phyloP scores from a whole-genome alignment of 2,113 vertebrate species.

The Microtus ochrogaster region DNA sequence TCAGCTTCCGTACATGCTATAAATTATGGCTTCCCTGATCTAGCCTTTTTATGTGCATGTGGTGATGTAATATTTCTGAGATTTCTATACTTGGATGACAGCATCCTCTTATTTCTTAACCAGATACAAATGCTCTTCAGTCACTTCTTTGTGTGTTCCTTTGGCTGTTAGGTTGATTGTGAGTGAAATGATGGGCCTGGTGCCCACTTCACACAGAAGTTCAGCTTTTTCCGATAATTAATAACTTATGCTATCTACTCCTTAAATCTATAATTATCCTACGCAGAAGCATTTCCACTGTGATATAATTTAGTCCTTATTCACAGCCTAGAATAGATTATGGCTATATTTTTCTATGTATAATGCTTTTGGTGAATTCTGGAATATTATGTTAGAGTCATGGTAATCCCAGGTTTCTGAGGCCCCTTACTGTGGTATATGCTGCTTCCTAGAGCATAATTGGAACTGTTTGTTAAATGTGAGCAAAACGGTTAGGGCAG shows the following conservation, averaged over 20 bases:
- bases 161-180: background rate
- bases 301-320: background rate
- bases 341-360: background rate
- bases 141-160: background rate
- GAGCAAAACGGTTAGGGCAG: background rate
- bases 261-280: background rate
- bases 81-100: background rate
- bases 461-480: background rate
- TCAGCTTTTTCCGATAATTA: background rate
- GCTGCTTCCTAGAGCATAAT: background rate
- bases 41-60: conserved; percentile 28
- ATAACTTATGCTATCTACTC: background rate
- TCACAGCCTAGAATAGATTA: background rate
- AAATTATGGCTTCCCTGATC: background rate
- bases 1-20: background rate
- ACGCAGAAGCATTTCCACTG: background rate
- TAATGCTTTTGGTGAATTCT: background rate
- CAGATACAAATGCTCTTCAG: background rate
- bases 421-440: too few relatives aligned
- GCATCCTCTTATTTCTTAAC: conserved; percentile 4
- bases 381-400: background rate
- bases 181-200: background rate
- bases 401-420: background rate
- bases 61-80: conserved; percentile 34
- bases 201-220: background rate